Conservation (phyloP, 2,797 vertebrate genomes). For the Astyanax mexicanus region DNA sequence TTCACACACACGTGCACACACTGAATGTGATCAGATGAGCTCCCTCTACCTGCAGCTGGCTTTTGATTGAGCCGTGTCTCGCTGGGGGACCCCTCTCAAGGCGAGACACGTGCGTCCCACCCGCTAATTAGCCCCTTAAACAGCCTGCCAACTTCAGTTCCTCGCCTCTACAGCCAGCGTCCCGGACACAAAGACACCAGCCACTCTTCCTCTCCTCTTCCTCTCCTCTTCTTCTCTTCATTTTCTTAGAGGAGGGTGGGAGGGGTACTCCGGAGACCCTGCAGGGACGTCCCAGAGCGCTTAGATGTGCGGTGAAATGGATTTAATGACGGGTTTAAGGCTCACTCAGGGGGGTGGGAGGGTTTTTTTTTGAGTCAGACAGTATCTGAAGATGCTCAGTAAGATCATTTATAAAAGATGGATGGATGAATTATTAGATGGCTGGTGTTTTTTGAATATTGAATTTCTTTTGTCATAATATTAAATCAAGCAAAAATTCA, state of each 20-base stretch:
- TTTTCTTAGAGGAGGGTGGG: conserved; percentile 11
- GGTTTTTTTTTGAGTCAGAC: background rate
- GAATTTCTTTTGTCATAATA: too few relatives aligned
- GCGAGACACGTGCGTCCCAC: conserved; percentile 67
- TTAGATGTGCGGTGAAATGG: conserved; percentile 52
- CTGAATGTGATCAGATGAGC: conserved; percentile 35
- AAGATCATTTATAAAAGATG: background rate
- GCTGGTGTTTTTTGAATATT: too few relatives aligned
- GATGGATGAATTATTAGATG: background rate
- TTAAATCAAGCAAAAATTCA: too few relatives aligned
- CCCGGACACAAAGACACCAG: conserved; percentile 43
- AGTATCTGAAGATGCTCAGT: background rate
- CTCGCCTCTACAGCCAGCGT: conserved; percentile 52
- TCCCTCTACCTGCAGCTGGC: conserved; percentile 75
- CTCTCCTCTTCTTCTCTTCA: conserved; percentile 47
- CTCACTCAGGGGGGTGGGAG: conserved; percentile 32
- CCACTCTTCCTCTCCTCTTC: conserved; percentile 36
- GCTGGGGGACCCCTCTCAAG: conserved; percentile 66
- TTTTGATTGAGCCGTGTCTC: conserved; percentile 74
- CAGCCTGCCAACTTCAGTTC: conserved; percentile 59
- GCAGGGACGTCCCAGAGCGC: conserved; percentile 66
- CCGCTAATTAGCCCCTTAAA: conserved; percentile 73
- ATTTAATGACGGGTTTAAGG: conserved; percentile 74
- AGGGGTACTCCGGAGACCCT: conserved; percentile 1
- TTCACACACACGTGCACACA: too few relatives aligned